Conservation (phyloP, 2,113 vertebrate genomes). For the Progne subis region DNA sequence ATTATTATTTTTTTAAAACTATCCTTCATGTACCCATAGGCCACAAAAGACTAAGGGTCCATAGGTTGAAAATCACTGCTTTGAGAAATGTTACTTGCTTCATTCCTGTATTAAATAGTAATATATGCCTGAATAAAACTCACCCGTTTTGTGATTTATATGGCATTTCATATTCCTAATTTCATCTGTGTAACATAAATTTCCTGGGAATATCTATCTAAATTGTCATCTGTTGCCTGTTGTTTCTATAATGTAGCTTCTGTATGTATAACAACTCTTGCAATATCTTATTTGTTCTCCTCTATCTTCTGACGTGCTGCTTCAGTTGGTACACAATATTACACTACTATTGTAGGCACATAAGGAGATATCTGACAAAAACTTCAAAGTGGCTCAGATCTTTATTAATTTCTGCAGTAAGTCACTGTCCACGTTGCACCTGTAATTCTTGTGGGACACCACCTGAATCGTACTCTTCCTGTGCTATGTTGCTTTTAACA, state of each 20-base stretch:
- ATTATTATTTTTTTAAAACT: neutral
- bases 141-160: neutral
- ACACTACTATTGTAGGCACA: neutral
- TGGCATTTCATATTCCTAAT: neutral
- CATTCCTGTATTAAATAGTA: neutral
- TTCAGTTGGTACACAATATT: slow-evolving; percentile 13
- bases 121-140: neutral
- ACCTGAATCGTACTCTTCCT: neutral
- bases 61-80: neutral
- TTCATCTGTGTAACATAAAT: neutral
- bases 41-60: neutral
- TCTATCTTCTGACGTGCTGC: neutral
- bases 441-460: neutral
- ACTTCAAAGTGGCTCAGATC: neutral
- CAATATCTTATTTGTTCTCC: neutral
- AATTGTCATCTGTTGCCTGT: neutral
- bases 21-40: neutral
- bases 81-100: neutral
- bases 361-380: neutral
- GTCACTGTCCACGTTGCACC: neutral
- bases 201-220: neutral
- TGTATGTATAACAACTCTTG: neutral
- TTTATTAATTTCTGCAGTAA: neutral
- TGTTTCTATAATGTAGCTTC: neutral
- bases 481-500: neutral